These are phyloP conservation scores for Platycheirus rosarum DNA, from an alignment of 2,888 invertebrate genomes.

Conservation along the genomic window DNA sequence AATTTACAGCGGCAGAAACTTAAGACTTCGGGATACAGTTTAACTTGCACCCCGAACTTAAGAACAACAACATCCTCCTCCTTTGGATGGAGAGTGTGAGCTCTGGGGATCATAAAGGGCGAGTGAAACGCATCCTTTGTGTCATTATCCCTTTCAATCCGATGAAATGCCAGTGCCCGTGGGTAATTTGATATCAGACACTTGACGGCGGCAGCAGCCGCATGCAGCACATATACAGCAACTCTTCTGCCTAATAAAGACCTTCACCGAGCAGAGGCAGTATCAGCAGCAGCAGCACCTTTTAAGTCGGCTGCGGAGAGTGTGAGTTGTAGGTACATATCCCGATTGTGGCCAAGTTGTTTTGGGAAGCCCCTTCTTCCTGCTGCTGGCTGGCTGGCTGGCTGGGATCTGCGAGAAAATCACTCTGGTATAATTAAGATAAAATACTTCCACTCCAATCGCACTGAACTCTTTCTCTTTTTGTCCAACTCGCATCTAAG, in stretches of 20 bases:
- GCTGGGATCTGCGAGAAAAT: constrained; percentile 44
- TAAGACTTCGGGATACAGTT: constrained; percentile 53
- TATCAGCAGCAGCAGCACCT: constrained; percentile 20
- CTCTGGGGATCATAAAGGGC: constrained; percentile 51
- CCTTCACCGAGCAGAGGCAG: constrained; percentile 43
- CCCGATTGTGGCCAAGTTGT: constrained; percentile 31
- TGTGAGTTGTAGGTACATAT: constrained; percentile 40
- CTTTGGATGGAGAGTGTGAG: constrained; percentile 25
- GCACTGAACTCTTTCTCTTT: constrained; percentile 16
- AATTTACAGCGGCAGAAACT: constrained; percentile 71
- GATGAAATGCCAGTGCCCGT: constrained; percentile 73
- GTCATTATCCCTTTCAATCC: constrained; percentile 74
- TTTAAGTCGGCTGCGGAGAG: constrained; percentile 54
- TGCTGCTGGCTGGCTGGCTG: constrained; percentile 14
- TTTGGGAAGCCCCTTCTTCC: constrained; percentile 55
- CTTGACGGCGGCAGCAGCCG: constrained; percentile 60
- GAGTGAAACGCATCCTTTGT: constrained; percentile 74
- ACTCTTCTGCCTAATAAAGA: constrained; percentile 65
- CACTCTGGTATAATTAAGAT: constrained; percentile 70
- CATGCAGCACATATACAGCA: constrained; percentile 64
- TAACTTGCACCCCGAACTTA: constrained; percentile 55
- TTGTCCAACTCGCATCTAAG: constrained; percentile 41
- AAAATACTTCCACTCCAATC: constrained; percentile 65
- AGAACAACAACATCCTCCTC: constrained; percentile 46
- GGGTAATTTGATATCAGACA: constrained; percentile 74